Evolutionary conservation across 1,140 invertebrate genomes (phyloP).

Genomic region (Choristoneura fumiferana): DNA sequence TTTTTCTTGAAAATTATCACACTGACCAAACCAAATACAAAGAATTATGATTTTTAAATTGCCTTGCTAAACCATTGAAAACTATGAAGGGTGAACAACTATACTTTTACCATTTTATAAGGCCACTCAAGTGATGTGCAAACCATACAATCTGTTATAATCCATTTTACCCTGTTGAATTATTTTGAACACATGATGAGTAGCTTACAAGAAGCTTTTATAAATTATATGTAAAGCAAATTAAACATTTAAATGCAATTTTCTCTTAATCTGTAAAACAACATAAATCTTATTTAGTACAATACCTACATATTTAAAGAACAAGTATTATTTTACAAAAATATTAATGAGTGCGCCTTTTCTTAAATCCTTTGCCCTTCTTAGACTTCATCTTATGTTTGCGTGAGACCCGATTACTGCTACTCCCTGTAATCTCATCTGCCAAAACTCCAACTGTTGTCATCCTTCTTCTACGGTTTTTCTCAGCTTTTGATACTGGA

Average conservation of each 20-base stretch:
- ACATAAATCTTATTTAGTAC: too few species aligned
- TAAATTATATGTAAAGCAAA: too few species aligned
- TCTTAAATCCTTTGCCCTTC: slow-evolving; percentile 73
- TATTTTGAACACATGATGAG: slow-evolving; percentile 5
- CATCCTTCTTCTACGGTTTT: slow-evolving; percentile 86
- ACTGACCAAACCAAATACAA: too few species aligned
- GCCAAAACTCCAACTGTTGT: slow-evolving; percentile 88
- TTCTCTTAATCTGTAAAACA: too few species aligned
- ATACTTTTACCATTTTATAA: slow-evolving; percentile 1
- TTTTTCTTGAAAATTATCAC: too few species aligned
- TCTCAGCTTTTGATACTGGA: slow-evolving; percentile 92
- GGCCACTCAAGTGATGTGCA: slow-evolving; percentile 13
- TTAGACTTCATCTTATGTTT: slow-evolving; percentile 80
- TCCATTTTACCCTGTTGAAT: slow-evolving; percentile 7
- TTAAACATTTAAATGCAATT: too few species aligned
- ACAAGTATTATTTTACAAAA: not conserved
- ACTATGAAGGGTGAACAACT: too few species aligned
- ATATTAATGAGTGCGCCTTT: slow-evolving; percentile 66
- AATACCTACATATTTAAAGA: too few species aligned
- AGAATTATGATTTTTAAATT: too few species aligned
- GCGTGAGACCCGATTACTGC: slow-evolving; percentile 76
- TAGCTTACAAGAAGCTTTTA: too few species aligned
- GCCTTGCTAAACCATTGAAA: too few species aligned
- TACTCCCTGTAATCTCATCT: slow-evolving; percentile 85
- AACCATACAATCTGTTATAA: not conserved